A percentile compares a stretch with the other conserved stretches of the same genome.
phyloP scores from a whole-genome alignment of 2,113 vertebrate species.

The human (Homo sapiens) region DNA sequence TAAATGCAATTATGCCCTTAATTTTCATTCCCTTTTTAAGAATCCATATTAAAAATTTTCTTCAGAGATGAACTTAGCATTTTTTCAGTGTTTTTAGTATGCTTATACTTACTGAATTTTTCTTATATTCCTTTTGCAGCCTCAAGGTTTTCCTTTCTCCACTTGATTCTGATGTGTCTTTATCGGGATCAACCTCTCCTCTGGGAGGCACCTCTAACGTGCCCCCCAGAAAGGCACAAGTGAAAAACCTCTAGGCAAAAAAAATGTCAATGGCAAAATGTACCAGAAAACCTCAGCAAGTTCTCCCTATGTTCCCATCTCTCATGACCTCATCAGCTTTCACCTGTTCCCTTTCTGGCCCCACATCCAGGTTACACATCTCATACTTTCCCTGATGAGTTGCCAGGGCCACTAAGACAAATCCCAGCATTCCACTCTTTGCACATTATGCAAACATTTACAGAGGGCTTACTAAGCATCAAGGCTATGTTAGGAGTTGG shows the following conservation, averaged over 20 bases:
- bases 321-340: background rate
- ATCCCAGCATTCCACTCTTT: background rate
- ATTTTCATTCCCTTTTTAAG: background rate
- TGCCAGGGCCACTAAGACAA: background rate
- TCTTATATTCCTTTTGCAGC: background rate
- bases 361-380: background rate
- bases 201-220: accelerated
- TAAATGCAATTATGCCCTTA: background rate
- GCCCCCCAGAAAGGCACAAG: background rate
- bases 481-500: background rate
- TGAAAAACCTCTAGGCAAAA: background rate
- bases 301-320: background rate
- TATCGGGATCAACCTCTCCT: background rate
- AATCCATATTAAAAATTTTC: background rate
- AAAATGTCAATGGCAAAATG: background rate
- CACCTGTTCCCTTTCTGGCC: background rate
- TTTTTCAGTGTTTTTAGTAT: background rate
- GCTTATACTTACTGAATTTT: background rate
- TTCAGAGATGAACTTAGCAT: background rate
- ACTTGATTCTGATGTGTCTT: background rate
- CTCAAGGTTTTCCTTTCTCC: background rate
- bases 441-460: background rate
- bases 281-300: background rate
- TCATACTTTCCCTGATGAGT: background rate
- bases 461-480: background rate